Evolutionary conservation across 2,888 invertebrate genomes (phyloP), one percentile per base, ranked within the genome.

Genomic region (Drosophila borealis): DNA sequence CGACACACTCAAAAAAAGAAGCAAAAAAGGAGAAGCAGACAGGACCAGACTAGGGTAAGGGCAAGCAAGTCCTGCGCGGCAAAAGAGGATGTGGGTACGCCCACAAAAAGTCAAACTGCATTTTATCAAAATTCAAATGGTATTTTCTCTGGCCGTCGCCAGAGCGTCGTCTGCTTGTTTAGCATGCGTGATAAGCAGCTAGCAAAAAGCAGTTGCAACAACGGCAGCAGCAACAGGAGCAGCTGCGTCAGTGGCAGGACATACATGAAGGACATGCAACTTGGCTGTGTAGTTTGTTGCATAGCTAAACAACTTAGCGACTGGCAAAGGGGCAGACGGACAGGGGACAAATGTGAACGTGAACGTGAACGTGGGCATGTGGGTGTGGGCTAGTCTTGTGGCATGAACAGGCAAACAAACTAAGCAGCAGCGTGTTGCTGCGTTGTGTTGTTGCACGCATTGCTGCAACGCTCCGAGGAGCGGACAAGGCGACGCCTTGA

Each of bases 101-200:
- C 67, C 69, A 78, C 80, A 80, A 78, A 76, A 80, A 80, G 76
- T 85, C 77, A 70, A 74, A 75, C 78, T 78, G 74, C 80, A 83
- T 79, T 86, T 83, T 86, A 88, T 88, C 87, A 87, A 82, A 88
- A 88, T 82, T 86, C 84, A 88, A 88, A 88, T 82, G 74, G 72
- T 76, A 78, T 75, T 79, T 78, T 80, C 71, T 73, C 67, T 71
- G 57, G 60, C 45, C 66, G 68, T 67, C 55, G 53, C 44, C 62
- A 60, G 42, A 29, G 29, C 68, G 76, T 59, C 74, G 79, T 70
- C 72, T 83, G 74, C 81, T 80, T 86, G 85, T 78, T 88, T 81
- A 78, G 85, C 88, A 86, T 86, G 76, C 78, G 76, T 85, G 81
- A 86, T 82, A 88, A 83, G 79, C 81, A 84, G 78, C 73, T 48